phyloP scores from a whole-genome alignment of 2,797 vertebrate genomes.

The Darevskia nairensis region DNA sequence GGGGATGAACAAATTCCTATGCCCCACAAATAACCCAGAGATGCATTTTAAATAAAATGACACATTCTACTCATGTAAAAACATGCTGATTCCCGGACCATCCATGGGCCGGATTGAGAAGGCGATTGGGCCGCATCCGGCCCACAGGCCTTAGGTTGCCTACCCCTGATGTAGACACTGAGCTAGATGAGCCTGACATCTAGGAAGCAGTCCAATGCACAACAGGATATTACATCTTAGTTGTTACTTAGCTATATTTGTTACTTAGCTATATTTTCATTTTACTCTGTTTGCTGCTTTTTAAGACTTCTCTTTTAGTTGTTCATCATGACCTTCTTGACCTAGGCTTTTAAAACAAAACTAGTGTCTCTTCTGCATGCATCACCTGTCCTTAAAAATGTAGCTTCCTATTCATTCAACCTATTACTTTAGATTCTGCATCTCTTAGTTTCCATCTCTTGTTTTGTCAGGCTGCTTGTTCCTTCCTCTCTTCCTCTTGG shows the following conservation, averaged over 20 bases:
- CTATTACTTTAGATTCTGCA: slow-evolving; percentile 32
- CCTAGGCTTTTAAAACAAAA: slow-evolving; percentile 9
- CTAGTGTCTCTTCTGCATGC: neutral
- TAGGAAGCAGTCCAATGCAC: neutral
- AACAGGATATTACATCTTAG: neutral
- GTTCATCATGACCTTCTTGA: neutral
- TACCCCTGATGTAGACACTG: neutral
- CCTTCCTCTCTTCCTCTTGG: slow-evolving; percentile 39
- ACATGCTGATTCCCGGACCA: no score
- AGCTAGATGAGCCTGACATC: neutral
- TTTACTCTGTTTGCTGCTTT: neutral
- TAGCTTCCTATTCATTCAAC: slow-evolving; percentile 18
- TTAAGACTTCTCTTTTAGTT: neutral
- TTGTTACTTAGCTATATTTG: neutral
- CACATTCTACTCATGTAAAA: no score
- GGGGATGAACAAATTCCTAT: no score
- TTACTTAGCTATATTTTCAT: neutral
- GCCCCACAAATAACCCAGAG: no score
- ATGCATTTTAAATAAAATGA: no score
- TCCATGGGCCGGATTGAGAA: no score
- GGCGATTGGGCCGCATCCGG: no score
- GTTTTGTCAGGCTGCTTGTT: slow-evolving; percentile 25
- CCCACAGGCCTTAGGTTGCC: no score
- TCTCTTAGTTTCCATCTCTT: slow-evolving; percentile 50
- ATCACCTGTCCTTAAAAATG: slow-evolving; percentile 32